A percentile compares a stretch with the other conserved stretches of the same genome.
phyloP scores from a whole-genome alignment of 1,140 invertebrate genomes.

The Drosophila varians region DNA sequence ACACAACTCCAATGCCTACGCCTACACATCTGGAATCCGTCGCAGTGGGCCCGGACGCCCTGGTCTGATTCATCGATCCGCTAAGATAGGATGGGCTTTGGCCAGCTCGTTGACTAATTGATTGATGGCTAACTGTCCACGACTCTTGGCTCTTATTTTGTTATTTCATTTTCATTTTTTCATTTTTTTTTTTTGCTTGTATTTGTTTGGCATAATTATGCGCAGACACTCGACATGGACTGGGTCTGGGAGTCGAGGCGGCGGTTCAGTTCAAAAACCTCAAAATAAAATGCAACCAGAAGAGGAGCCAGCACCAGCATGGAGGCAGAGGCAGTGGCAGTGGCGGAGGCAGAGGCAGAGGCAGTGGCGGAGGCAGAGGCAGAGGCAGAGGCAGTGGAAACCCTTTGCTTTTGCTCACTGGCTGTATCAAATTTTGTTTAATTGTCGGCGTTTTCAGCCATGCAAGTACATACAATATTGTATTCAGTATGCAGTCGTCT shows the following conservation, averaged over 20 bases:
- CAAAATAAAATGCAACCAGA: constrained; percentile 63
- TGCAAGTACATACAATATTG: not conserved
- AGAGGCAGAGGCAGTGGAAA: no score
- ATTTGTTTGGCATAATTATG: constrained; percentile 32
- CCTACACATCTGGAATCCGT: constrained; percentile 10
- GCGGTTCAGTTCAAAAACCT: constrained; percentile 70
- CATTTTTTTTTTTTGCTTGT: not conserved
- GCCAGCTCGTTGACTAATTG: constrained; percentile 38
- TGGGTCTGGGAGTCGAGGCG: no score
- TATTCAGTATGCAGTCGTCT: constrained; percentile 52
- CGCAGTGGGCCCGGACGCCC: not conserved
- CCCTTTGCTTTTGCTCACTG: constrained; percentile 4
- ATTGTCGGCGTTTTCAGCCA: constrained; percentile 55
- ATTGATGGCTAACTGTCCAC: constrained; percentile 33
- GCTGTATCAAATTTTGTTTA: constrained; percentile 79
- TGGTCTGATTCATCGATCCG: constrained; percentile 30
- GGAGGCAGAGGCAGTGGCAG: not conserved
- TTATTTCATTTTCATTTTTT: not conserved
- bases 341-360: not conserved
- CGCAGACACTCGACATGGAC: constrained; percentile 33
- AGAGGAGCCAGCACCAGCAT: no score
- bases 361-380: no score
- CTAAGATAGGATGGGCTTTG: constrained; percentile 12
- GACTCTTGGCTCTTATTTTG: not conserved
- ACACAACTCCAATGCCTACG: constrained; percentile 37